Base-by-base conservation (phyloP, 2,113 vertebrate genomes). In the Ceyx margarethae region DNA sequence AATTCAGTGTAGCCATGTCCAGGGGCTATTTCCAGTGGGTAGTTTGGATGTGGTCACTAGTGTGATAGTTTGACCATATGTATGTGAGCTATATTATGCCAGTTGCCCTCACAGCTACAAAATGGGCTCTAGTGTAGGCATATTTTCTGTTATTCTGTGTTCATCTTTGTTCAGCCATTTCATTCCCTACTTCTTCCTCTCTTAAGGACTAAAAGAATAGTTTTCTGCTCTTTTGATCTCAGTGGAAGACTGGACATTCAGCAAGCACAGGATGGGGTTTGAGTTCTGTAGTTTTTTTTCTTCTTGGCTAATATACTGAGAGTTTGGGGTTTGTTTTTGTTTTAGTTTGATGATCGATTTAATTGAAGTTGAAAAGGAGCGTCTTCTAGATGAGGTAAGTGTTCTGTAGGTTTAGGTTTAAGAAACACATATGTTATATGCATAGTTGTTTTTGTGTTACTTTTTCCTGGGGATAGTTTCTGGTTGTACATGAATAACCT, bases 361-460 rank as follows among this genome's bases (percentile, higher is more conserved):
- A 66, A 90, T 73, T 31, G 98, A 99, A 95, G 95, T 99, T 11
- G 96, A 98, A 95, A 99, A 99, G 95, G 98, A 98, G 18, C 98
- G 98, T 94, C 98, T 97, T 72, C 96, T 99, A 19, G 99, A 99
- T 67, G 98, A 99, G 98, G 99, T 99, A 97, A 97, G 94, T 64
- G 21, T 72, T 68, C 40, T 56, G 23, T 43, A 46, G 71, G 9
- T 65, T 86, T 18, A 40, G 40, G 15, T 5, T 81, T 37, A 23
- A 80, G 65, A 76, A 67, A 13, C 1, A 1, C 10, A 2, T 33
- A 2, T n/a, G 12, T 68, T 83, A 10, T 33, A 12, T 37, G 20
- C 37, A 5, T 43, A n/a, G 22, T 25, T 48, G 18, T 68, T 90
- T 33, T 78, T 56, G 14, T 15, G 19, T 31, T 65, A 5, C 31